phyloP scores from a whole-genome alignment of 2,797 vertebrate species.

The Graptemys geographica region DNA sequence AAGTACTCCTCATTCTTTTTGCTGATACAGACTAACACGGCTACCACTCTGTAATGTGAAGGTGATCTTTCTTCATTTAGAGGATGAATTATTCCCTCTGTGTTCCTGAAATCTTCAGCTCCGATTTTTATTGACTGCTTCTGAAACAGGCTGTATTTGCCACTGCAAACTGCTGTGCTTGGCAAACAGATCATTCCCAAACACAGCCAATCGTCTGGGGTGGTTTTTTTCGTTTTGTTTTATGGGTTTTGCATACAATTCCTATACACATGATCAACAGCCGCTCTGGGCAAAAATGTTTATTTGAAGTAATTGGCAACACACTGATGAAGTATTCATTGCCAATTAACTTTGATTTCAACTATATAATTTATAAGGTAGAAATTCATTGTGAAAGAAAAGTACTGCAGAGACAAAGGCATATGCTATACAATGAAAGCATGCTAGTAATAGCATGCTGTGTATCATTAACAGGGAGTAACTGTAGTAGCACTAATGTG shows the following conservation, averaged over 20 bases:
- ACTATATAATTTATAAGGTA: background rate
- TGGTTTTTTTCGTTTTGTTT: background rate
- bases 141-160: background rate
- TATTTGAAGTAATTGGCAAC: background rate
- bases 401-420: background rate
- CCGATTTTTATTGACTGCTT: constrained; percentile 14
- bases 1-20: no score
- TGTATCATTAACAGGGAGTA: background rate
- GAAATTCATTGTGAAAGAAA: background rate
- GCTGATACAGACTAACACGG: no score
- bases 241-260: background rate
- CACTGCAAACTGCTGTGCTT: background rate
- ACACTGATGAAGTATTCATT: background rate
- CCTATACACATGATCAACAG: background rate
- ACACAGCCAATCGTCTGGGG: background rate
- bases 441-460: background rate
- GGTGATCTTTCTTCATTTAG: background rate
- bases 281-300: background rate
- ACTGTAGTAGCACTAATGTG: background rate
- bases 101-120: background rate
- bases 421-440: background rate
- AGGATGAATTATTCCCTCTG: background rate
- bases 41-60: background rate
- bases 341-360: background rate
- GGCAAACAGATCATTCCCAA: background rate